Evolutionary conservation across 2,797 vertebrate species (phyloP), one percentile per base, ranked within the genome.

Genomic region (Alca torda): DNA sequence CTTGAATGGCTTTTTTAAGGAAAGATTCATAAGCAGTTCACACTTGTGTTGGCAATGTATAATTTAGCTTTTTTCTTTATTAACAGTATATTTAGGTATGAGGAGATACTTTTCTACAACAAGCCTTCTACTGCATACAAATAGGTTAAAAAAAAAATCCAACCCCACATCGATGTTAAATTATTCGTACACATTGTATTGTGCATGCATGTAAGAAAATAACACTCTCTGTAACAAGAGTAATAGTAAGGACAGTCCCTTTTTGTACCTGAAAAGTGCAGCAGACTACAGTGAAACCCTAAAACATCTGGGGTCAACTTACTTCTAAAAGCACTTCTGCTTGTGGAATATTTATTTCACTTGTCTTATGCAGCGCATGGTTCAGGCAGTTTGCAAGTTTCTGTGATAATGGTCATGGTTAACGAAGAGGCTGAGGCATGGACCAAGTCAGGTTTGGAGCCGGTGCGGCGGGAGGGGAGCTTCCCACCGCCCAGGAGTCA

Each of bases 1-100:
- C 97, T 98, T 97, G 97, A 98, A 98, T 98, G 97, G 97, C 98
- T 98, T 98, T 98, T 98, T 97, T 78, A 96, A 96, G 97, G 96
- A 97, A 97, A 98, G 97, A 97, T 96, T 97, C 85, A 97, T 91
- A 96, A 98, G 97, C 97, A 97, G 95, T 96, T 98, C 97, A 97
- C 96, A 90, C 95, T 90, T 97, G 87, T 92, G 95, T 96, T 98
- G 97, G 97, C 97, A 96, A 97, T 91, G 94, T 97, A 95, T 97
- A 97, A 97, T 97, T 97, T 97, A 97, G 96, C 97, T 96, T 93
- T 94, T 93, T 83, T 85, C 89, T 97, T 97, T 97, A 97, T 94
- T 96, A 97, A 97, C 96, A 95, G 97, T 93, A 96, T 95, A 97
- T 93, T 95, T 92, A 97, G 93, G 96, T 93, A 96, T 93, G 96